phyloP scores from a whole-genome alignment of 2,888 invertebrate species.

The Oligia strigilis region DNA sequence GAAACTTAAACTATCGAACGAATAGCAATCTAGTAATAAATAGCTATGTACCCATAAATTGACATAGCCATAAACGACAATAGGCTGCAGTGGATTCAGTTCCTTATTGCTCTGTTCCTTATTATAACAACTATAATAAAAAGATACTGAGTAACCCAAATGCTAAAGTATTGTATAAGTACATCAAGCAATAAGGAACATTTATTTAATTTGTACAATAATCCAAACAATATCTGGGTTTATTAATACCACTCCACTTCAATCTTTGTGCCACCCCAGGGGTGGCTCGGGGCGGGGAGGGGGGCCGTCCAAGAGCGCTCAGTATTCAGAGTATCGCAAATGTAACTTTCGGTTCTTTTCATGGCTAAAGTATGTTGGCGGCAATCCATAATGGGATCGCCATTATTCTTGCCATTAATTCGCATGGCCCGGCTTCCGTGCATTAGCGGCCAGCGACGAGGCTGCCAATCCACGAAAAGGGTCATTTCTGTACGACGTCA shows the following conservation, averaged over 20 bases:
- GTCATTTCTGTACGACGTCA: constrained; percentile 78
- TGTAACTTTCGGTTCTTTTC: constrained; percentile 91
- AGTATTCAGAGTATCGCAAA: constrained; percentile 91
- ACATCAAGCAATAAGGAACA: constrained; percentile 63
- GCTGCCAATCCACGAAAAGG: constrained; percentile 87
- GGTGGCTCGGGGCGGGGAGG: constrained; percentile 68
- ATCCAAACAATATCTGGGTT: constrained; percentile 72
- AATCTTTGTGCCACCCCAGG: constrained; percentile 75
- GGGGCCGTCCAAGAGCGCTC: constrained; percentile 84
- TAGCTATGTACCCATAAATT: constrained; percentile 12
- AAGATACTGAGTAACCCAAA: constrained; percentile 43
- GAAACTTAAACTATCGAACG: constrained; percentile 51
- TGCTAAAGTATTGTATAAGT: constrained; percentile 36
- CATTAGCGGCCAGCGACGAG: constrained; percentile 87
- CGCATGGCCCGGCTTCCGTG: constrained; percentile 90
- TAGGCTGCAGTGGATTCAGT: constrained; percentile 22
- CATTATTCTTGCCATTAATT: constrained; percentile 91
- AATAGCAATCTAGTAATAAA: constrained; percentile 25
- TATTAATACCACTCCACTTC: constrained; percentile 77
- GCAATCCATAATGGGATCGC: constrained; percentile 91
- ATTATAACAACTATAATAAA: constrained; percentile 35
- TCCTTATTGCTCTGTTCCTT: constrained; percentile 25
- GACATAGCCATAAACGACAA: constrained; percentile 34
- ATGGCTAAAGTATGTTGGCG: constrained; percentile 91
- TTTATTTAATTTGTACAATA: constrained; percentile 72